Evolutionary conservation across 1,140 invertebrate species (phyloP).

Genomic region (Artemia franciscana): DNA sequence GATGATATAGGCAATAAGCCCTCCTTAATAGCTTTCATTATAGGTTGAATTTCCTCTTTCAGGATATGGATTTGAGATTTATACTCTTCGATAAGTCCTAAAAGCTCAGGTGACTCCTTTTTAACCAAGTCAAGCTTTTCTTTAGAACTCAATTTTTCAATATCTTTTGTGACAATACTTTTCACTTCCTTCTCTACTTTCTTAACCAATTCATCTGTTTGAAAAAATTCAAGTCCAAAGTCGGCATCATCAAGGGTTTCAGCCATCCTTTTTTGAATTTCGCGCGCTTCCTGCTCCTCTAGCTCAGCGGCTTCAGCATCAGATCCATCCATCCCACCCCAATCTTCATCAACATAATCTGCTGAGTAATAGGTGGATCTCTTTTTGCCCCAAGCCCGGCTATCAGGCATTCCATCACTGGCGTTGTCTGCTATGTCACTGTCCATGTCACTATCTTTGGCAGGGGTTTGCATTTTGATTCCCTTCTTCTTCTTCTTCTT

Average conservation of each 20-base stretch:
- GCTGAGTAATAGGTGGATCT: conserved; percentile 54
- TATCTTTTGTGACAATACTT: conserved; percentile 38
- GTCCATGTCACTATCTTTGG: conserved; percentile 12
- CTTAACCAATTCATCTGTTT: conserved; percentile 13
- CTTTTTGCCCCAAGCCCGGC: conserved; percentile 61
- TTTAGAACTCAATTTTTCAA: conserved; percentile 42
- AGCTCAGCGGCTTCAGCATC: conserved; percentile 44
- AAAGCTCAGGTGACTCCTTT: conserved; percentile 62
- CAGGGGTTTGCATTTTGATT: neutral
- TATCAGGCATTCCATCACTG: conserved; percentile 45
- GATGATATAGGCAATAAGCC: conserved; percentile 25
- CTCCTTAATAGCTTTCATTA: conserved; percentile 33
- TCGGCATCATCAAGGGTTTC: conserved; percentile 56
- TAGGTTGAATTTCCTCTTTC: conserved; percentile 33
- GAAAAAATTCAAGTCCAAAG: conserved; percentile 38
- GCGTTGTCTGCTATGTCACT: conserved; percentile 38
- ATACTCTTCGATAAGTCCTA: conserved; percentile 46
- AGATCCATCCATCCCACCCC: conserved; percentile 36
- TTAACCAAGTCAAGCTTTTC: conserved; percentile 47
- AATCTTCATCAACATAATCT: conserved; percentile 68
- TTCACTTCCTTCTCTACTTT: conserved; percentile 23
- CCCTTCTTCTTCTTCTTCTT: conserved; percentile 14
- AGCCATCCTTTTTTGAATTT: conserved; percentile 47
- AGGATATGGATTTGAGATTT: conserved; percentile 35
- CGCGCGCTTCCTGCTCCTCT: conserved; percentile 62